Percentiles rank a stretch among this genome's conserved stretches.
Conservation (phyloP, 1,140 invertebrate genomes). For the Medauroidea extradentata region DNA sequence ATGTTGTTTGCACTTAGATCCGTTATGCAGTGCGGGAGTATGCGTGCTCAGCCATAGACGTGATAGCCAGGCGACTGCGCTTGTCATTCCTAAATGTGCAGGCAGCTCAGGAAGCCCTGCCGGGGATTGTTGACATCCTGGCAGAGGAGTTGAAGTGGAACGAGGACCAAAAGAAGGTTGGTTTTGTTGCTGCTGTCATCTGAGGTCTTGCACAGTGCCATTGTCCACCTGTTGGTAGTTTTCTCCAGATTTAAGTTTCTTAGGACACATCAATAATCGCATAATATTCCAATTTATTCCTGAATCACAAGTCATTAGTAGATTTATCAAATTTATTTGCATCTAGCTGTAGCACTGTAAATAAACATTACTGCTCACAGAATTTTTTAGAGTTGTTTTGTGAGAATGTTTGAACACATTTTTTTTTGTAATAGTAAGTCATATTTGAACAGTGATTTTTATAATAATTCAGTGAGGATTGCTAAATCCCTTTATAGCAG, state of each 20-base stretch:
- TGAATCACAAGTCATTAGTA: too few species aligned
- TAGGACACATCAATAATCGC: neutral
- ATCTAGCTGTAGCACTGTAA: too few species aligned
- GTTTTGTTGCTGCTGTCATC: conserved; percentile 4
- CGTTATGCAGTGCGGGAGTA: conserved; percentile 93
- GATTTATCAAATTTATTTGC: too few species aligned
- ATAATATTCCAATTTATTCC: too few species aligned
- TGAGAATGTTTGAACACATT: too few species aligned
- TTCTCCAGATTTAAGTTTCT: neutral
- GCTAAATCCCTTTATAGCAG: too few species aligned
- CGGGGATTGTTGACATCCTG: conserved; percentile 92
- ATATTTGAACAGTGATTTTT: too few species aligned
- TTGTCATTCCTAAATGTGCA: conserved; percentile 95
- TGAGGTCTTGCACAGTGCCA: neutral
- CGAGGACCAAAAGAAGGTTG: conserved; percentile 71
- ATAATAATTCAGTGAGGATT: too few species aligned
- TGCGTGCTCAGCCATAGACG: conserved; percentile 92
- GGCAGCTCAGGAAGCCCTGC: conserved; percentile 93
- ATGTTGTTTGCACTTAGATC: conserved; percentile 52
- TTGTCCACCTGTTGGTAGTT: neutral
- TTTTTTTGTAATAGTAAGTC: too few species aligned
- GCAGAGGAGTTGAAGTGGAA: conserved; percentile 93
- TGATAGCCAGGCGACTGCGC: conserved; percentile 89
- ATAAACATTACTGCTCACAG: too few species aligned
- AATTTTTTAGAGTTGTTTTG: too few species aligned